Percentiles rank a stretch among this genome's conserved stretches.
Conservation (phyloP, 1,140 invertebrate species). For the Lepidurus arcticus region DNA sequence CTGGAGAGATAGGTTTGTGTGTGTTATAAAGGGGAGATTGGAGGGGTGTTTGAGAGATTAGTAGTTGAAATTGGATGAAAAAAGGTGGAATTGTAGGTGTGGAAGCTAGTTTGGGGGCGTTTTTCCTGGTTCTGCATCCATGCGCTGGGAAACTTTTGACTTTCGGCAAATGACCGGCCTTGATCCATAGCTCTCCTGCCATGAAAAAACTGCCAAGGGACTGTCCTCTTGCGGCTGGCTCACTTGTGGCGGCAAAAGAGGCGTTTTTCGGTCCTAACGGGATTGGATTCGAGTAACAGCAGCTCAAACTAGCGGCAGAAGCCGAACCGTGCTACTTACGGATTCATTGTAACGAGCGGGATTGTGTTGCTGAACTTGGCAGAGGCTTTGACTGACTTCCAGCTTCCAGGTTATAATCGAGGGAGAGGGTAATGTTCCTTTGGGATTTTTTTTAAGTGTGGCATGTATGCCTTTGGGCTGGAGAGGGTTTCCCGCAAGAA, state of each 20-base stretch:
- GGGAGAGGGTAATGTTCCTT: neutral
- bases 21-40: no score
- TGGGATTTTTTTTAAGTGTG: neutral
- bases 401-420: neutral
- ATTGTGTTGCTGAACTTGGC: neutral
- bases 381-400: no score
- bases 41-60: no score
- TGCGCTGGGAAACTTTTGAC: neutral
- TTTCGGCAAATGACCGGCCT: slow-evolving; percentile 10
- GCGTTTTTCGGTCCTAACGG: slow-evolving; percentile 17
- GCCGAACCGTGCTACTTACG: neutral
- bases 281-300: neutral
- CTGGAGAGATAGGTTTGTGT: no score
- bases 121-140: slow-evolving; percentile 7
- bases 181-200: neutral
- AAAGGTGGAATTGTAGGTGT: neutral
- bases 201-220: neutral
- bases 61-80: neutral
- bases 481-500: neutral
- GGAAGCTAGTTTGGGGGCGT: neutral
- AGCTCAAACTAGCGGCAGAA: neutral
- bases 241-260: neutral
- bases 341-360: neutral
- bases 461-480: neutral
- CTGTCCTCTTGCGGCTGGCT: neutral